These are phyloP conservation scores for Aphyosemion australe DNA, from an alignment of 2,113 vertebrate genomes.

Conservation along the genomic window DNA sequence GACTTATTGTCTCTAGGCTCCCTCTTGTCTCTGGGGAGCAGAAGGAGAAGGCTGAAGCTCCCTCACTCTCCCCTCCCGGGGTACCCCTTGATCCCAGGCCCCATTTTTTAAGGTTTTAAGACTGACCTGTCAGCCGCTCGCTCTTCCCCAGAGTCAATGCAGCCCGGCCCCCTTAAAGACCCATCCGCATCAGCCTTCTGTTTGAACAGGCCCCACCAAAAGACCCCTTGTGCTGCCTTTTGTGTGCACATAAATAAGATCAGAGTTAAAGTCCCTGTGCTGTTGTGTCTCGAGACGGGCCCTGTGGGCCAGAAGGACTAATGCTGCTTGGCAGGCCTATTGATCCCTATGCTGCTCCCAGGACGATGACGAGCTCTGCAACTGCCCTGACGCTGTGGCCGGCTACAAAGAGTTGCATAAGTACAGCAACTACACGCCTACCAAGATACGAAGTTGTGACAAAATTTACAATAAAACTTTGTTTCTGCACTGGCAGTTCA, in stretches of 20 bases:
- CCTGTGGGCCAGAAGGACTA: constrained; percentile 61
- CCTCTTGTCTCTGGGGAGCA: constrained; percentile 61
- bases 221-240: constrained; percentile 73
- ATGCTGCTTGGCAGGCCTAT: constrained; percentile 75
- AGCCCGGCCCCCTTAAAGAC: constrained; percentile 71
- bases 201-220: constrained; percentile 77
- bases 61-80: constrained; percentile 45
- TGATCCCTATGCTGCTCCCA: constrained; percentile 59
- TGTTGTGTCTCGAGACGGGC: constrained; percentile 70
- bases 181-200: constrained; percentile 72
- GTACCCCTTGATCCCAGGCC: constrained; percentile 66
- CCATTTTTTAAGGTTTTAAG: constrained; percentile 71
- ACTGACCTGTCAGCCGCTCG: constrained; percentile 77
- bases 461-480: background rate
- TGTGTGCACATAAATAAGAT: constrained; percentile 81
- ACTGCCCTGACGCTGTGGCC: no score
- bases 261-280: constrained; percentile 76
- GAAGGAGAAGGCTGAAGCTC: constrained; percentile 54
- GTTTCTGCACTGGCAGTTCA: no score
- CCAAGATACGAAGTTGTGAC: background rate
- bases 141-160: constrained; percentile 75
- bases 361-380: constrained; percentile 30
- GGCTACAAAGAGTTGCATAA: constrained; percentile 9
- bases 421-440: background rate
- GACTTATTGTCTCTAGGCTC: constrained; percentile 60